Conservation (phyloP, 2,113 vertebrate genomes). For the Polypterus bichir region DNA sequence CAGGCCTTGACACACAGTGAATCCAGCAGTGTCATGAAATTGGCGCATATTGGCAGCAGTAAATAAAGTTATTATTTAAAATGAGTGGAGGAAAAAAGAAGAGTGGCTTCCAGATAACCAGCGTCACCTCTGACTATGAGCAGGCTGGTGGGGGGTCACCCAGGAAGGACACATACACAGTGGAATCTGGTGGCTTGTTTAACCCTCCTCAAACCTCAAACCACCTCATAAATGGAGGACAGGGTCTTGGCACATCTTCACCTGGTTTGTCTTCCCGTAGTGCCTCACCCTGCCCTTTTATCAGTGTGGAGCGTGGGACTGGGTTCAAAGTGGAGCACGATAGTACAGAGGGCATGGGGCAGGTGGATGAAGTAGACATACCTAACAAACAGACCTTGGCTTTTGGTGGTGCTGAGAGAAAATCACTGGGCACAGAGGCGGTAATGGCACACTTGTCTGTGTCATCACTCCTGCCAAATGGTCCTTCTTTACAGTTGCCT, state of each 20-base stretch:
- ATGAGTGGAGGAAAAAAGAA: slow-evolving; percentile 68
- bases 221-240: neutral
- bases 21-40: no score
- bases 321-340: slow-evolving; percentile 3
- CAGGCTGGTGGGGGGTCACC: slow-evolving; percentile 14
- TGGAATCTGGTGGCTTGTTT: neutral
- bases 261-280: neutral
- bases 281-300: neutral
- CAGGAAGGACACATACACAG: slow-evolving; percentile 1
- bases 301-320: neutral
- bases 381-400: neutral
- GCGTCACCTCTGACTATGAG: slow-evolving; percentile 63
- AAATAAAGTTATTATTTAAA: slow-evolving; percentile 7
- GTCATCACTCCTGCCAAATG: slow-evolving; percentile 23
- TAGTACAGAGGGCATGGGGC: neutral
- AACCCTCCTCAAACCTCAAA: neutral
- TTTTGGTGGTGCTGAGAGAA: neutral
- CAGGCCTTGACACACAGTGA: no score
- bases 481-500: neutral
- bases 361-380: slow-evolving; percentile 11
- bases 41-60: no score
- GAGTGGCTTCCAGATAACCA: slow-evolving; percentile 80
- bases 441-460: neutral
- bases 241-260: neutral
- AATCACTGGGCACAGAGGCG: neutral